Conservation (phyloP, 2,113 vertebrate species). For the Sterna hirundo region DNA sequence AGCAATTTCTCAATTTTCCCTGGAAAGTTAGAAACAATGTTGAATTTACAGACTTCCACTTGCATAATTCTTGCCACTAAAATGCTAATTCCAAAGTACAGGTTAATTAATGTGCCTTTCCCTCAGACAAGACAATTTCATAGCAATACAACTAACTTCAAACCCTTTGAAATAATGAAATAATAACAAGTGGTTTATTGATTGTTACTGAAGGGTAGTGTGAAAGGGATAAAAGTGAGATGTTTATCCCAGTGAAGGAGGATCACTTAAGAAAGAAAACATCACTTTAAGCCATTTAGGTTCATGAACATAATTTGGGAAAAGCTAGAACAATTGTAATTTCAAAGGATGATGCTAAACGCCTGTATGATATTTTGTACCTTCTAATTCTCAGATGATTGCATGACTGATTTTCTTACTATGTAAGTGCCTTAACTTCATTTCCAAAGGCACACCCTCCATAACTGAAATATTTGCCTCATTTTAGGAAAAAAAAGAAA, state of each 20-base stretch:
- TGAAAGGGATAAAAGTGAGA: not conserved
- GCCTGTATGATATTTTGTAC: not conserved
- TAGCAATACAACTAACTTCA: not conserved
- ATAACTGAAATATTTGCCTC: not conserved
- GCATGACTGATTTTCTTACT: not conserved
- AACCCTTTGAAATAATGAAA: not conserved
- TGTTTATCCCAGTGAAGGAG: not conserved
- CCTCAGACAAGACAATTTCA: not conserved
- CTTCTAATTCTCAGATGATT: not conserved
- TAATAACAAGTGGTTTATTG: not conserved
- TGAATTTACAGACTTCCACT: not conserved
- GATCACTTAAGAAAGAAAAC: not conserved
- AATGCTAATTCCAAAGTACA: not conserved
- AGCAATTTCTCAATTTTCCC: not conserved
- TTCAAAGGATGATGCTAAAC: not conserved
- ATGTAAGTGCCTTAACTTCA: not conserved
- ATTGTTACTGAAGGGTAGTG: not conserved
- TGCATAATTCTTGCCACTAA: not conserved
- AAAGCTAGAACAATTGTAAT: not conserved
- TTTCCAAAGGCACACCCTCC: not conserved
- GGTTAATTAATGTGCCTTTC: not conserved
- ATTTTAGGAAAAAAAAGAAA: not conserved
- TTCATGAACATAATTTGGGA: not conserved
- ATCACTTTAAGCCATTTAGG: not conserved
- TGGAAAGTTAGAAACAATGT: not conserved